These are phyloP conservation scores for Hirtodrosophila confusa DNA, from an alignment of 2,888 invertebrate genomes.

Conservation along the genomic window DNA sequence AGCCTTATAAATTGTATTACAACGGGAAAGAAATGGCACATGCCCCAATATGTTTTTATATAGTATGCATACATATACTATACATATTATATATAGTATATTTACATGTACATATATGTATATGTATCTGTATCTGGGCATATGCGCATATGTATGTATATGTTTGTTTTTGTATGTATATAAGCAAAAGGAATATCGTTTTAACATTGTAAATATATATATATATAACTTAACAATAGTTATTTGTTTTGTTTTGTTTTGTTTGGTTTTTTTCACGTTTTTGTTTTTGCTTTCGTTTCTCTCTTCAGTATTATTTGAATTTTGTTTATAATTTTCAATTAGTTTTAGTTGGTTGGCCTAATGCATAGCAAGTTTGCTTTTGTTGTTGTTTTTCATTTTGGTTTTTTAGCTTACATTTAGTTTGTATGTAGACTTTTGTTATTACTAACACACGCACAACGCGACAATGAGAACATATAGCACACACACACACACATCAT, in stretches of 20 bases:
- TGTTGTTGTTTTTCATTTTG: conserved; percentile 24
- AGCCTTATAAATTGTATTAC: conserved; percentile 83
- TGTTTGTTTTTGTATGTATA: conserved; percentile 35
- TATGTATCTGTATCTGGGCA: conserved; percentile 23
- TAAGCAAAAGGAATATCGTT: conserved; percentile 79
- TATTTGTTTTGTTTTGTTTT: conserved; percentile 46
- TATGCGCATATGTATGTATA: conserved; percentile 31
- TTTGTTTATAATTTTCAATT: conserved; percentile 19
- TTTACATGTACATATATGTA: conserved; percentile 35
- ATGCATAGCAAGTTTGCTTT: conserved; percentile 37
- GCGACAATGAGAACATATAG: conserved; percentile 41
- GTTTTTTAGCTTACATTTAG: conserved; percentile 62
- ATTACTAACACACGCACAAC: conserved; percentile 45
- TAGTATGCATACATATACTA: conserved; percentile 27
- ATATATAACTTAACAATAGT: conserved; percentile 68
- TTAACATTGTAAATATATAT: conserved; percentile 64
- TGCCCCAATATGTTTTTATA: conserved; percentile 53
- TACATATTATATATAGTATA: conserved; percentile 24
- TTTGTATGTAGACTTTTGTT: conserved; percentile 55
- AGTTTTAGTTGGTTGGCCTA: conserved; percentile 55
- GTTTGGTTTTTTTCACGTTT: conserved; percentile 18
- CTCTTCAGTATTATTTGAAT: conserved; percentile 24
- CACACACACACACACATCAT: conserved; percentile 13
- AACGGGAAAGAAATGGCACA: conserved; percentile 78
- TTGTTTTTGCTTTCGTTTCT: conserved; percentile 30